Evolutionary conservation across 2,113 vertebrate genomes (phyloP), one percentile per base, ranked within the genome.

Genomic region (Machaerirhynchus nigripectus): DNA sequence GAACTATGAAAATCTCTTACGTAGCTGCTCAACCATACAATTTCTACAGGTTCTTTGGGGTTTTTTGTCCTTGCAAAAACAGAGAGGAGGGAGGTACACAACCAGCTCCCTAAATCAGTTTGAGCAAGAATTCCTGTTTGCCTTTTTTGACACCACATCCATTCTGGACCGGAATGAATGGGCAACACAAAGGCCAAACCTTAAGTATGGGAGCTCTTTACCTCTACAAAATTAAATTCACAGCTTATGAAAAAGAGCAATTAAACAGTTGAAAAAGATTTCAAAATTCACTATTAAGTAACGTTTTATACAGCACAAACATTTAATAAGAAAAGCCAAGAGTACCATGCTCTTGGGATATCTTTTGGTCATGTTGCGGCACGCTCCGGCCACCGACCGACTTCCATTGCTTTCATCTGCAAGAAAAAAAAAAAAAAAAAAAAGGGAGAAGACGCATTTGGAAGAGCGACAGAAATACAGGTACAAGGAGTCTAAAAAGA

Each of bases 141-240:
- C 92, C 90, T 96, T 96, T 95, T 96, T 37, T 95, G 96, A 96
- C 94, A 97, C 93, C 96, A 57, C 94, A 89, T 80, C 86, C 90
- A 95, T 35, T 93, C 63, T 59, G 44, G 42, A 44, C n/a, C 74
- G 46, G 63, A 96, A 89, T 94, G 93, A 97, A 94, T 33, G 46
- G 87, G 91, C 89, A 97, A 97, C 94, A 97, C 83, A 94, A 95
- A 97, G 85, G 89, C 93, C 87, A 89, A 87, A 56, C 24, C 37
- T 15, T 13, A 56, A 60, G 7, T 30, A 23, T 4, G 12, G 50
- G 4, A 68, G 75, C 24, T 28, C 24, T n/a, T 15, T 2, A 35
- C 2, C 7, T 49, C 53, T 47, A 11, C 35, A 63, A 70, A 92
- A 95, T 39, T 16, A 37, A 59, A 44, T 17, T 52, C 40, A 28